phyloP scores from a whole-genome alignment of 2,113 vertebrate species.

The Ploceus nigricollis region DNA sequence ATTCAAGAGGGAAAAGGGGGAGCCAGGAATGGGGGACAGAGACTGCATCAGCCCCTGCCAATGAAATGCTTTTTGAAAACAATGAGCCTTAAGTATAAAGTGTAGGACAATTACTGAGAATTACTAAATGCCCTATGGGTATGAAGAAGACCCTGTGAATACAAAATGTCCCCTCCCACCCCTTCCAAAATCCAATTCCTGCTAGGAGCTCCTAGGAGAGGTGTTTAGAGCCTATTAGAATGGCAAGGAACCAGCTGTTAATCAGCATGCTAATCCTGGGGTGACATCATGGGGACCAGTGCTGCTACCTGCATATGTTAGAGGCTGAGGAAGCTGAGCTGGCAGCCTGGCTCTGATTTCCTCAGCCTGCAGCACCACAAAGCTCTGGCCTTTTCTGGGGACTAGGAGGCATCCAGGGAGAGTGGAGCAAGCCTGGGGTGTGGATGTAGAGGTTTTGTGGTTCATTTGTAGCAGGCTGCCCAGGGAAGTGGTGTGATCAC shows the following conservation, averaged over 20 bases:
- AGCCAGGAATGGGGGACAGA: background rate
- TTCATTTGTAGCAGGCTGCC: background rate
- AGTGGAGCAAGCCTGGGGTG: background rate
- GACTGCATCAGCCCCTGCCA: constrained; percentile 9
- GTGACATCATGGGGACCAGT: constrained; percentile 1
- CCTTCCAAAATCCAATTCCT: constrained; percentile 27
- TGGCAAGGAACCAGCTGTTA: constrained; percentile 51
- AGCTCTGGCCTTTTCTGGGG: background rate
- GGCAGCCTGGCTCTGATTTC: background rate
- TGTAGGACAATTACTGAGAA: constrained; percentile 46
- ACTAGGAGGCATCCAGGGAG: background rate
- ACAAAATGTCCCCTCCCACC: background rate
- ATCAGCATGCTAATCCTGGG: constrained; percentile 40
- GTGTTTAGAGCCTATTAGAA: constrained; percentile 52
- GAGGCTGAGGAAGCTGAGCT: constrained; percentile 3
- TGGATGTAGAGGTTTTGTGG: background rate
- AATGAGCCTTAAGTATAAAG: constrained; percentile 23
- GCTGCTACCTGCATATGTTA: background rate
- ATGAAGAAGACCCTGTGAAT: constrained; percentile 1
- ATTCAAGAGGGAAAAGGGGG: background rate
- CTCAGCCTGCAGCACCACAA: background rate
- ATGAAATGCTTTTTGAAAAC: background rate
- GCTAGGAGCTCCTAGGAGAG: constrained; percentile 45
- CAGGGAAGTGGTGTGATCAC: background rate
- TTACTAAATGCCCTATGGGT: background rate